A percentile compares a stretch with the other conserved stretches of the same genome.
phyloP scores from a whole-genome alignment of 1,140 invertebrate genomes.

The Lasioglossum baleicum region DNA sequence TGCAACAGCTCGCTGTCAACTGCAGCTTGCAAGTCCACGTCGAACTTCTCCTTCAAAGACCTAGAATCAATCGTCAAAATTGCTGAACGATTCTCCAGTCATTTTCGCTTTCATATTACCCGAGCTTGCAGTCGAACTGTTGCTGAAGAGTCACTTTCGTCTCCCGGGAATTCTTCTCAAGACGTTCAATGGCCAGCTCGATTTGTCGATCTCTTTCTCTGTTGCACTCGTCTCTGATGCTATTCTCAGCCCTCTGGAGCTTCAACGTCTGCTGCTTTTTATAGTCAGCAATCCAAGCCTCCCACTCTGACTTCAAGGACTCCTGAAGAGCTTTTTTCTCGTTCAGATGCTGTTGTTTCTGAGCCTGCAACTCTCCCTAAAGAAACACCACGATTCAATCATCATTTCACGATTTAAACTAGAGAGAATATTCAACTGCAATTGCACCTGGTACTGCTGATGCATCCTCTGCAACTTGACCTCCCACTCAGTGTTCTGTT shows the following conservation, averaged over 20 bases:
- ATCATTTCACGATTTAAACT: not conserved
- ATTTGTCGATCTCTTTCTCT: conserved; percentile 85
- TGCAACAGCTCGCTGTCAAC: conserved; percentile 80
- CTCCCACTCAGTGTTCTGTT: conserved; percentile 65
- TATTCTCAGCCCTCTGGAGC: conserved; percentile 81
- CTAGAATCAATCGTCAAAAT: conserved; percentile 72
- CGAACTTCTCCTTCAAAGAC: conserved; percentile 87
- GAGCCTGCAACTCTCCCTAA: conserved; percentile 69
- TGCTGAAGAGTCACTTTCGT: conserved; percentile 79
- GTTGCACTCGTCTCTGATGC: conserved; percentile 82
- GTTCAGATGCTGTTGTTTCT: conserved; percentile 77
- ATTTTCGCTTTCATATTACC: conserved; percentile 64
- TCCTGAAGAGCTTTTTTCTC: conserved; percentile 81
- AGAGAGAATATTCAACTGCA: not conserved
- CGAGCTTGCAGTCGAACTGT: conserved; percentile 82
- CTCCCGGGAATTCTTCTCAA: conserved; percentile 82
- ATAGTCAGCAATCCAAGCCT: conserved; percentile 81
- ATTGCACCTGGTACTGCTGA: conserved; percentile 64
- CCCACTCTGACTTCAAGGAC: conserved; percentile 80
- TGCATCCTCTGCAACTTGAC: conserved; percentile 56
- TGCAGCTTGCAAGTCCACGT: conserved; percentile 83
- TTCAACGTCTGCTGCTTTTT: conserved; percentile 81
- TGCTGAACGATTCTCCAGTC: not conserved
- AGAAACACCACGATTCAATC: conserved; percentile 4
- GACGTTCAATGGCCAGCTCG: conserved; percentile 83